Conservation (phyloP, 2,113 vertebrate genomes). For the Spheniscus mendiculus region DNA sequence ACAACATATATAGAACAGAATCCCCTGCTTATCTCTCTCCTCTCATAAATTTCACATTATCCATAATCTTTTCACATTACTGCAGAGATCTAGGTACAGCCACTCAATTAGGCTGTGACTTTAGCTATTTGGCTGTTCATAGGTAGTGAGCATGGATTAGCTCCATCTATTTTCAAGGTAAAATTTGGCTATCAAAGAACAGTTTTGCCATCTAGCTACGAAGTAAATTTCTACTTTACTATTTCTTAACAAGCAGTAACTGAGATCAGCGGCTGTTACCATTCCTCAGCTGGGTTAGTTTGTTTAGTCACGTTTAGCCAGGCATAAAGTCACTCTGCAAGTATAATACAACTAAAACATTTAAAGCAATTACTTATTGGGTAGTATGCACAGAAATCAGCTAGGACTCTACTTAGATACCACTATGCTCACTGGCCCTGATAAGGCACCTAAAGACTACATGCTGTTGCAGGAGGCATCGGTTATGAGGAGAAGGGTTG, state of each 20-base stretch:
- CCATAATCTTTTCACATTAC: not conserved
- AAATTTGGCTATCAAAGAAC: not conserved
- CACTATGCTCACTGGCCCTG: not conserved
- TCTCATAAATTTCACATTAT: not conserved
- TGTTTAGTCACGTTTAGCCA: not conserved
- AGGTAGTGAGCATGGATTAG: not conserved
- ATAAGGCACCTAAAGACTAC: too few species aligned
- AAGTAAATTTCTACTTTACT: not conserved
- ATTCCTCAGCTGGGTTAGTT: not conserved
- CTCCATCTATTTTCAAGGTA: not conserved
- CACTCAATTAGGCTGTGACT: not conserved
- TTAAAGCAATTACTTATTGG: not conserved
- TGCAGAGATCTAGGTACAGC: not conserved
- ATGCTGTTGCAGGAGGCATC: not conserved
- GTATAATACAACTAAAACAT: not conserved
- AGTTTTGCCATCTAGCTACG: not conserved
- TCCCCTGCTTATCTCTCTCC: not conserved
- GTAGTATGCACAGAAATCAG: not conserved
- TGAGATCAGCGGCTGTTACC: not conserved
- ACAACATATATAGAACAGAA: not conserved
- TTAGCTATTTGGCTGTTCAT: not conserved
- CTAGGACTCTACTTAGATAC: not conserved
- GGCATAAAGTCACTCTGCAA: not conserved
- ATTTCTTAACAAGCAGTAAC: not conserved
- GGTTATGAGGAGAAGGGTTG: not conserved